Conservation (phyloP, 2,113 vertebrate genomes). For the Scalopus aquaticus region DNA sequence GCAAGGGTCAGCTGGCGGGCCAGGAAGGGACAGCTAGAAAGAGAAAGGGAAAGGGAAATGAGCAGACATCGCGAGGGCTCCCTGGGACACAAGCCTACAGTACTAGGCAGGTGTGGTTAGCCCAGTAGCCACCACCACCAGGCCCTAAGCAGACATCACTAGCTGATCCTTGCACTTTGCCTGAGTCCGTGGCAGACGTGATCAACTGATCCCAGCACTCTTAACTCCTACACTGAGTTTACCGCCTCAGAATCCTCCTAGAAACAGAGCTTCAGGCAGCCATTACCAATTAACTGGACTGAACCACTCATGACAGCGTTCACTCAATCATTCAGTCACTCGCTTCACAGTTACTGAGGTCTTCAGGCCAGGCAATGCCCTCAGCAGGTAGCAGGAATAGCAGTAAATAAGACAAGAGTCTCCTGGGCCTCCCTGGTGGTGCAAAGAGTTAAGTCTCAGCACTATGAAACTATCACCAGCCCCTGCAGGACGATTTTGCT, state of each 20-base stretch:
- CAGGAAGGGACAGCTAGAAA: conserved; percentile 94
- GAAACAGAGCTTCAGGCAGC: conserved; percentile 13
- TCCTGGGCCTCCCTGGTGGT: neutral
- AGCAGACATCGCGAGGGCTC: neutral
- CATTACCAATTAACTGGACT: neutral
- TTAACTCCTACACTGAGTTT: neutral
- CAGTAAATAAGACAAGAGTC: neutral
- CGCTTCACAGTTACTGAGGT: neutral
- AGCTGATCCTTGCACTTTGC: neutral
- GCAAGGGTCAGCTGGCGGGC: conserved; percentile 91
- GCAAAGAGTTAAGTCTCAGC: too few species aligned
- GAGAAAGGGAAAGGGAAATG: conserved; percentile 35
- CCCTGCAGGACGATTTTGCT: too few species aligned
- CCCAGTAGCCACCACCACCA: neutral
- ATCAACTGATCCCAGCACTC: neutral
- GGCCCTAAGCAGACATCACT: neutral
- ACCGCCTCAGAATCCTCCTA: neutral
- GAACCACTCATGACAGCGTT: neutral
- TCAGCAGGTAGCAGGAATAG: neutral
- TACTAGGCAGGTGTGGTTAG: neutral
- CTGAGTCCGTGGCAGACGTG: neutral
- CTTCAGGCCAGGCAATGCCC: neutral
- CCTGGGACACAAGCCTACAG: neutral
- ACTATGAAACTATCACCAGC: too few species aligned
- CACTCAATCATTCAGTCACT: neutral